Conservation (phyloP, 2,113 vertebrate genomes). For the Podilymbus podiceps region DNA sequence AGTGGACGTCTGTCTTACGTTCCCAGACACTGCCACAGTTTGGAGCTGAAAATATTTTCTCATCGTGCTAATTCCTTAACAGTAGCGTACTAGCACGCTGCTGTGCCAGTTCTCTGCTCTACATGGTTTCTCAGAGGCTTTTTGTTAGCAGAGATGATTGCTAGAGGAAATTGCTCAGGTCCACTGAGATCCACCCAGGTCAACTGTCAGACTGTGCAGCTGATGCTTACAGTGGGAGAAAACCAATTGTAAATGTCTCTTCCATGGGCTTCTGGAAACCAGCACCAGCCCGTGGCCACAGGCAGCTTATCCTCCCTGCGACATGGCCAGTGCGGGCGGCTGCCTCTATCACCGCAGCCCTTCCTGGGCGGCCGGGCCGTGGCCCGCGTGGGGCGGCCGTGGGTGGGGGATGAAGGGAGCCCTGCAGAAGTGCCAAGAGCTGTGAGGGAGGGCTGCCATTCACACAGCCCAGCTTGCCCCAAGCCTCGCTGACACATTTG, state of each 20-base stretch:
- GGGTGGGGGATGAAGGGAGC: background rate
- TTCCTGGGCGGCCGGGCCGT: background rate
- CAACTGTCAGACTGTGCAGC: background rate
- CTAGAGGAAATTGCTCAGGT: background rate
- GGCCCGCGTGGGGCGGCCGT: background rate
- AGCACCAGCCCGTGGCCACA: background rate
- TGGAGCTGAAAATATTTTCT: background rate
- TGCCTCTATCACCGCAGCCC: background rate
- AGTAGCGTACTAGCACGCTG: rapidly evolving
- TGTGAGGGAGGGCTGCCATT: background rate
- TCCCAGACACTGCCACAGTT: background rate
- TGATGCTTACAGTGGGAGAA: background rate
- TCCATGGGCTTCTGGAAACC: background rate
- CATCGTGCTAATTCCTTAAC: background rate
- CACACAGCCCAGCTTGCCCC: background rate
- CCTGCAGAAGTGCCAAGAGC: background rate
- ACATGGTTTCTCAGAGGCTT: background rate
- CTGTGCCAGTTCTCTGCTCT: background rate
- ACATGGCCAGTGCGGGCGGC: background rate
- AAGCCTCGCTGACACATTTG: background rate
- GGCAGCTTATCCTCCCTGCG: rapidly evolving
- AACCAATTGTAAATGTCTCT: background rate
- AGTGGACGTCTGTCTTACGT: background rate
- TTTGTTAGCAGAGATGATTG: background rate
- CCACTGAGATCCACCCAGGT: background rate